A percentile compares a stretch with the other conserved stretches of the same genome.
phyloP scores from a whole-genome alignment of 1,140 invertebrate genomes.

The Mesaphorura yosii region DNA sequence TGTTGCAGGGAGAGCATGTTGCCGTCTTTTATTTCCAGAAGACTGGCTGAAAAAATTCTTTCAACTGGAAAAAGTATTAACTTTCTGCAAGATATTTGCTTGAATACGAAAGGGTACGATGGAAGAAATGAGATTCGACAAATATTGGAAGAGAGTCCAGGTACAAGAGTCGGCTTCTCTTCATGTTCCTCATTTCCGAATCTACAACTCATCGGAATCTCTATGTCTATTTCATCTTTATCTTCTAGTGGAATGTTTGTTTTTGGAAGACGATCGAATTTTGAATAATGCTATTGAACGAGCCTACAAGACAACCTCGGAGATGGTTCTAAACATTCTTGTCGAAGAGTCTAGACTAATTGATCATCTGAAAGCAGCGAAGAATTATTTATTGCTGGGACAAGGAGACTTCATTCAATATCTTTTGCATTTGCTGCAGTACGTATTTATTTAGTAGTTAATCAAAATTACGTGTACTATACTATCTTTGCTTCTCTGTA shows the following conservation, averaged over 20 bases:
- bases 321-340: slow-evolving; percentile 71
- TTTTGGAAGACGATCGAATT: slow-evolving; percentile 57
- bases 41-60: slow-evolving; percentile 67
- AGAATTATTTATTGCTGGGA: slow-evolving; percentile 78
- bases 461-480: not conserved
- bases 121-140: slow-evolving; percentile 51
- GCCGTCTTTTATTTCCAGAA: slow-evolving; percentile 60
- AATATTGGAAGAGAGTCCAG: slow-evolving; percentile 35
- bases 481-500: slow-evolving; percentile 37
- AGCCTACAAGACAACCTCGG: slow-evolving; percentile 75
- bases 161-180: no score
- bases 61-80: slow-evolving; percentile 90
- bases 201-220: no score
- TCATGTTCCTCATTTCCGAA: no score
- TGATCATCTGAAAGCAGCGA: slow-evolving; percentile 80
- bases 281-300: slow-evolving; percentile 66
- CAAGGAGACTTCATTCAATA: slow-evolving; percentile 93
- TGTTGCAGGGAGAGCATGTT: slow-evolving; percentile 47
- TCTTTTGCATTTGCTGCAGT: slow-evolving; percentile 82
- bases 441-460: slow-evolving; percentile 34
- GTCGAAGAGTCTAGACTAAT: slow-evolving; percentile 76
- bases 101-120: slow-evolving; percentile 58
- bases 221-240: no score
- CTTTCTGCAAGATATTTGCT: slow-evolving; percentile 82
- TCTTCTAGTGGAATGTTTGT: slow-evolving; percentile 51